A percentile compares a stretch with the other conserved stretches of the same genome.
These are phyloP conservation scores for Uria aalge DNA, from an alignment of 2,113 vertebrate genomes.

Conservation along the genomic window DNA sequence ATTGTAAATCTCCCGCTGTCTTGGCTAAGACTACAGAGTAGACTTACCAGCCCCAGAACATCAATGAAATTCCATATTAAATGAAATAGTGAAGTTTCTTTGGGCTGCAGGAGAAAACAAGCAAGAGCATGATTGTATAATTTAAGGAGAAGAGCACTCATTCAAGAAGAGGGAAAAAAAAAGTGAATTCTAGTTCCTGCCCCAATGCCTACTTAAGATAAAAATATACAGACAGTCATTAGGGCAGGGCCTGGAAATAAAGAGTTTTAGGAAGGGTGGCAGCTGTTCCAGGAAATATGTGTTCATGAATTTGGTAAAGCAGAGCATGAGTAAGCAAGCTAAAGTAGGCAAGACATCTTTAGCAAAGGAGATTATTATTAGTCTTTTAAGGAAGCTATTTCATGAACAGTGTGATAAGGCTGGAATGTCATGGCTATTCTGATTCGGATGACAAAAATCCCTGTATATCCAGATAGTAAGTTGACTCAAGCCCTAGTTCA, in stretches of 20 bases:
- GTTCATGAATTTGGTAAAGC: conserved; percentile 5
- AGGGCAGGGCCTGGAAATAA: conserved; percentile 44
- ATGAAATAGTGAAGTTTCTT: not conserved
- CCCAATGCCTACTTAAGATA: not conserved
- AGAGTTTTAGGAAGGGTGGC: conserved; percentile 61
- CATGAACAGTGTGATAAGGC: not conserved
- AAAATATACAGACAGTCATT: conserved; percentile 25
- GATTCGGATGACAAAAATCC: not conserved
- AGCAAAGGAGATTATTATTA: conserved; percentile 12
- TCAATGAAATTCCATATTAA: not conserved
- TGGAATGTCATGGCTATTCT: conserved; percentile 14
- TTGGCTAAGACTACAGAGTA: not conserved
- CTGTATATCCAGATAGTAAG: not conserved
- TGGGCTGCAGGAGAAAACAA: not conserved
- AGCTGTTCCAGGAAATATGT: conserved; percentile 45
- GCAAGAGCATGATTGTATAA: not conserved
- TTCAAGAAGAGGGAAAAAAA: not conserved
- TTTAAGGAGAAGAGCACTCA: not conserved
- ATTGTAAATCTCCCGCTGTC: not conserved
- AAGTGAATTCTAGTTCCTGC: not conserved
- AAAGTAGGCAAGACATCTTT: conserved; percentile 23
- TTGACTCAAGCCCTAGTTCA: not conserved
- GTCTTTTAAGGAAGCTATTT: conserved; percentile 37
- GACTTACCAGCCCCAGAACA: not conserved
- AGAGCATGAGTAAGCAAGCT: conserved; percentile 43